Conservation (phyloP, 2,888 invertebrate genomes). For the Dynastes tityus region DNA sequence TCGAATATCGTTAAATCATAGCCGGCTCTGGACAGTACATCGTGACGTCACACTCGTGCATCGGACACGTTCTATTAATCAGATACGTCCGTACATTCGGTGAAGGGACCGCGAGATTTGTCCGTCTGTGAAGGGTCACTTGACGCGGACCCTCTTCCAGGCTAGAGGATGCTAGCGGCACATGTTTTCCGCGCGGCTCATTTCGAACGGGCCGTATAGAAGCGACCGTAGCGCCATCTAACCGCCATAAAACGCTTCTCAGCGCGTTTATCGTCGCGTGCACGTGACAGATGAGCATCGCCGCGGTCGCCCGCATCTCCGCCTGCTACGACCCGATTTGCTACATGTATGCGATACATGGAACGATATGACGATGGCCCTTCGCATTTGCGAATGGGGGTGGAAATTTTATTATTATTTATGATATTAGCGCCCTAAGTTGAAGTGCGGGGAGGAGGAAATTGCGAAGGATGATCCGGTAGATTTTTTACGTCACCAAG, state of each 20-base stretch:
- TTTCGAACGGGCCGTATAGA: neutral
- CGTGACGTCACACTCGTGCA: neutral
- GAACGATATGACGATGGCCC: too few species aligned
- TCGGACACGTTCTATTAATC: slow-evolving; percentile 35
- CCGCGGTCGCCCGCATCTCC: slow-evolving; percentile 10
- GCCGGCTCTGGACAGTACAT: neutral
- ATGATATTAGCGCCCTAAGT: too few species aligned
- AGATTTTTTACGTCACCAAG: too few species aligned
- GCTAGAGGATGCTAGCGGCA: neutral
- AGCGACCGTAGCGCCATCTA: slow-evolving; percentile 6
- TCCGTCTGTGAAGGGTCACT: slow-evolving; percentile 7
- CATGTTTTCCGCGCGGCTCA: slow-evolving; percentile 3
- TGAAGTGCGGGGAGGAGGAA: too few species aligned
- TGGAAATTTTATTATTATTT: too few species aligned
- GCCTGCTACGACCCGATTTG: neutral
- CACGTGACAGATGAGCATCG: slow-evolving; percentile 33
- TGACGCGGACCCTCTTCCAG: neutral
- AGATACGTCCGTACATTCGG: slow-evolving; percentile 16
- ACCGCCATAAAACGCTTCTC: neutral
- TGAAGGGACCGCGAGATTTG: neutral
- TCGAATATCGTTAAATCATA: neutral
- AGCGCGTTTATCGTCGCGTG: slow-evolving; percentile 17
- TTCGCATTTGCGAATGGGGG: too few species aligned
- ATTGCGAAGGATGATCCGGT: too few species aligned
- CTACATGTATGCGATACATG: too few species aligned